Evolutionary conservation across 2,113 vertebrate genomes (phyloP).

Genomic region (Anguilla rostrata): DNA sequence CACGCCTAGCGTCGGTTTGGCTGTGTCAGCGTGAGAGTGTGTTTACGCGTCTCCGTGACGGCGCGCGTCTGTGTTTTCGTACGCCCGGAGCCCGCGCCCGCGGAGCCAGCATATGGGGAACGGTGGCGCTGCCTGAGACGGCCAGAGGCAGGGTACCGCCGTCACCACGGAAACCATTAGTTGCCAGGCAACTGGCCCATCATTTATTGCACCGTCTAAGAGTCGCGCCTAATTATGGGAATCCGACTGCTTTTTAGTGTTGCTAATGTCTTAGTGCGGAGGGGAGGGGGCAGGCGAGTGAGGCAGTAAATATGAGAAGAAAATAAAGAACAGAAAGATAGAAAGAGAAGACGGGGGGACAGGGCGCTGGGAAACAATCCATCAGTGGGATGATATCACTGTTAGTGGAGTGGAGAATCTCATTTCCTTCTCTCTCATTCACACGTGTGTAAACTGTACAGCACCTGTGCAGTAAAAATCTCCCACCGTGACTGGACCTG

Average conservation of each 20-base stretch:
- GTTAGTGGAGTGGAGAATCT: background rate
- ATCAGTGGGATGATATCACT: background rate
- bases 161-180: constrained; percentile 88
- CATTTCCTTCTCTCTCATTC: constrained; percentile 15
- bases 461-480: background rate
- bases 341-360: constrained; percentile 23
- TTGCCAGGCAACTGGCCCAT: constrained; percentile 89
- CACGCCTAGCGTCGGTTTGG: background rate
- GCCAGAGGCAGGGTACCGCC: constrained; percentile 74
- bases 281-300: constrained; percentile 9
- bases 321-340: constrained; percentile 10
- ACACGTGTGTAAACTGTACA: constrained; percentile 4
- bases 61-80: background rate
- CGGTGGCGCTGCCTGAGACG: constrained; percentile 19
- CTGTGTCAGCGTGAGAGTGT: background rate
- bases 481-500: constrained; percentile 18
- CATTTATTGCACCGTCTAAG: constrained; percentile 68
- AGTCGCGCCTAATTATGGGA: constrained; percentile 80
- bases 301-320: constrained; percentile 20
- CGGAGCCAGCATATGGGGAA: constrained; percentile 19
- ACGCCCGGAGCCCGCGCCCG: background rate
- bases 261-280: constrained; percentile 33
- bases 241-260: constrained; percentile 67
- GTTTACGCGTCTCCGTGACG: background rate
- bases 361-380: background rate